Percentiles rank a stretch among this genome's conserved stretches.
Evolutionary conservation across 1,140 invertebrate genomes (phyloP).

Genomic region (Teleogryllus occipitalis): DNA sequence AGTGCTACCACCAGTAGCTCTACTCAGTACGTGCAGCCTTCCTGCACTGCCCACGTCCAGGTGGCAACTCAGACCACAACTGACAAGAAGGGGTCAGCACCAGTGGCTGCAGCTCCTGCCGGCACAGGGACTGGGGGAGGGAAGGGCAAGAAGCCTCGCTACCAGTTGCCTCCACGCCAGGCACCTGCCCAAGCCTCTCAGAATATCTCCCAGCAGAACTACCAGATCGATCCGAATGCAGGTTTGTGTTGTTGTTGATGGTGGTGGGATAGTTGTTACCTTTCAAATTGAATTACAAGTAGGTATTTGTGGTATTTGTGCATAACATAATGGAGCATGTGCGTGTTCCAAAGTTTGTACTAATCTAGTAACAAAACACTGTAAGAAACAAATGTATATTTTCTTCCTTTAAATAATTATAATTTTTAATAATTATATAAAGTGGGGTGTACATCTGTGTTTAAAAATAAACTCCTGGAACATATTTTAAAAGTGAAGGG

Average conservation of each 20-base stretch:
- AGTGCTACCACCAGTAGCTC: conserved; percentile 15
- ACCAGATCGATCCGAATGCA: conserved; percentile 39
- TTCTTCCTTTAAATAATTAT: too few species aligned
- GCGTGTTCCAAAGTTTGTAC: background rate
- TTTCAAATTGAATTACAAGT: background rate
- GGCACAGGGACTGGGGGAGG: conserved; percentile 33
- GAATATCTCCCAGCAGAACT: conserved; percentile 30
- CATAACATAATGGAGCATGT: background rate
- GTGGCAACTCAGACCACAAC: conserved; percentile 47
- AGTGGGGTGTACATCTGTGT: too few species aligned
- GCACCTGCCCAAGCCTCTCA: conserved; percentile 9
- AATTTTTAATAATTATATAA: too few species aligned
- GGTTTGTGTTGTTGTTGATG: conserved; percentile 30
- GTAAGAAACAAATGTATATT: too few species aligned
- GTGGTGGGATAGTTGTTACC: background rate
- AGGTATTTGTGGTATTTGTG: background rate
- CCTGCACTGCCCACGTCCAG: conserved; percentile 39
- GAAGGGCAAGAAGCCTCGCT: conserved; percentile 37
- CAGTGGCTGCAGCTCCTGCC: conserved; percentile 30
- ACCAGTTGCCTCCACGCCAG: conserved; percentile 41
- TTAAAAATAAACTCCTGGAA: too few species aligned
- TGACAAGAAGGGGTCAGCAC: conserved; percentile 24
- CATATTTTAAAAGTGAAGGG: too few species aligned
- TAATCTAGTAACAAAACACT: background rate
- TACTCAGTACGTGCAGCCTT: conserved; percentile 32